Base-by-base conservation (phyloP, 2,888 invertebrate genomes). In the Stenodema calcarata region DNA sequence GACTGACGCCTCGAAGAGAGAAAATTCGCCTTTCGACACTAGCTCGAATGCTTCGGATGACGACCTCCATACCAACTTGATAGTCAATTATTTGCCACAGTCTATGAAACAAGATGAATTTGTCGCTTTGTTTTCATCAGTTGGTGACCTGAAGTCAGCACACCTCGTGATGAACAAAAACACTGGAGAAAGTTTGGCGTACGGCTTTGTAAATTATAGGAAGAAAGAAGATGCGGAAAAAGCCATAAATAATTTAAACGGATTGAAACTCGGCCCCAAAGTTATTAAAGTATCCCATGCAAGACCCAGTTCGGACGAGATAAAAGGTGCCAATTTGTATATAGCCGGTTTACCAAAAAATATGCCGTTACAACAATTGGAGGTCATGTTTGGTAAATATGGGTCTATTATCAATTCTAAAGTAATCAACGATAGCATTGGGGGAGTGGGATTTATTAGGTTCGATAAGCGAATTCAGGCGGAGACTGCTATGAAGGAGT, bases 101-200 rank as follows among this genome's bases (percentile, higher is more conserved):
- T 98, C 97, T 90, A 99, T 99, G 99, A 98, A 98, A 86, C 99
- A 99, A 92, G 99, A 99, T 92, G 99, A 99, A 92, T 99, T 99
- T 89, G 94, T 99, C 88, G 97, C 98, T 86, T 94, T 99, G 85
- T 99, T 99, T 93, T 97, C 98, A 86, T 97, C 97, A 91, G 98
- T 99, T 91, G 99, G 99, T 87, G 99, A 99, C 92, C 98, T 99
- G 88, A 99, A 99, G 92, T 98, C 98, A 90, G 99, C 99, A 92
- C 99, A 99, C 92, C 94, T 99, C 91, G 99, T 99, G 91, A 94
- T 99, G 89, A 99, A 99, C 93, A 99, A 99, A 93, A 96, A 97
- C 88, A 98, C 98, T 91, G 99, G 99, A 90, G 99, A 99, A 93
- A 99, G 98, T 92, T 94, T 99, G 91, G 99, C 99, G 90, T 99